Percentiles rank a stretch among this genome's conserved stretches.
Evolutionary conservation across 2,113 vertebrate species (phyloP).

Genomic region (Cyanocitta stelleri): DNA sequence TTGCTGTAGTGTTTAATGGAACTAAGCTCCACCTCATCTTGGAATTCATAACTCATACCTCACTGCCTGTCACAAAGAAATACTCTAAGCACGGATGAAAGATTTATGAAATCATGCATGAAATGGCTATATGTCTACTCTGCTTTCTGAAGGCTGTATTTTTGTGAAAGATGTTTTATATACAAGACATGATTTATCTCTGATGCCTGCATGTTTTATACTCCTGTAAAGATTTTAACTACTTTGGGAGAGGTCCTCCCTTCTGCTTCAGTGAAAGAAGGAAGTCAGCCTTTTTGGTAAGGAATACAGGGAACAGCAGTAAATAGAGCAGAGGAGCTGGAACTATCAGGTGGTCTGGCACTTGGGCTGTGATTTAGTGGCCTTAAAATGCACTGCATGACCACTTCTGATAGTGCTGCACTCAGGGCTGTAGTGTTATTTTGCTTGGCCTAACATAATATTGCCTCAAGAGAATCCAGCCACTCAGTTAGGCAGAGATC

Average conservation of each 20-base stretch:
- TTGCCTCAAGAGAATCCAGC: constrained; percentile 13
- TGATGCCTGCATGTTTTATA: neutral
- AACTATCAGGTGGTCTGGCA: neutral
- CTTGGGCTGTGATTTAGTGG: neutral
- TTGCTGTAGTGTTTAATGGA: neutral
- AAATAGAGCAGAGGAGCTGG: neutral
- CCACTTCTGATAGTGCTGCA: neutral
- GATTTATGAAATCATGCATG: neutral
- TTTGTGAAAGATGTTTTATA: neutral
- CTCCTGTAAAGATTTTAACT: neutral
- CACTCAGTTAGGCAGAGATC: neutral
- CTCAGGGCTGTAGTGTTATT: neutral
- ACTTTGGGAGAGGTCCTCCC: neutral
- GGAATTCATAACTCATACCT: neutral
- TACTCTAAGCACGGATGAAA: neutral
- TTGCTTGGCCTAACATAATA: neutral
- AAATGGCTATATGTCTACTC: neutral
- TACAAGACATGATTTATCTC: neutral
- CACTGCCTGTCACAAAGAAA: neutral
- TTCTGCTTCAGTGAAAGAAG: neutral
- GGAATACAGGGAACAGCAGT: neutral
- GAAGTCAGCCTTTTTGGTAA: neutral
- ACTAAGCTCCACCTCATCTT: neutral
- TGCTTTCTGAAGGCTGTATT: neutral
- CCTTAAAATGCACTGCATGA: neutral